Base-by-base conservation (phyloP, 2,888 invertebrate species). In the Epistrophe grossulariae region DNA sequence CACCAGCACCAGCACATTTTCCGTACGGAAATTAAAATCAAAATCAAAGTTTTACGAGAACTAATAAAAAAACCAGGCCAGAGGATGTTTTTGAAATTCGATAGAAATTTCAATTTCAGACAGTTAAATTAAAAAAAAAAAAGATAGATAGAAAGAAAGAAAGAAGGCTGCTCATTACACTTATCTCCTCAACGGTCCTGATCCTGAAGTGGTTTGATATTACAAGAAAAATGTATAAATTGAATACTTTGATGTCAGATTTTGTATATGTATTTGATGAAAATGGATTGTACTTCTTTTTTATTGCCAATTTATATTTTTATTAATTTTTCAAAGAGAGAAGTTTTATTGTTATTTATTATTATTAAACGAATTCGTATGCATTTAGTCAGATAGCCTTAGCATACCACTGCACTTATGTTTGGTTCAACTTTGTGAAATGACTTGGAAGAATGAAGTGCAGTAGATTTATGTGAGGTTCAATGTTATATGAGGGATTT, bases 11-110 rank as follows among this genome's bases (percentile, higher is more conserved):
- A 74, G 74, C 73, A 70, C 31, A 64, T 74, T 74, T 79, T 79
- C 84, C 79, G 68, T 71, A 79, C 79, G 84, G 84, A 84, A 84
- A 84, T 84, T 84, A 79, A 79, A 84, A 83, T 83, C 78, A 83
- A 83, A 83, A 84, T 84, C 79, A 79, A 84, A 84, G 79, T 79
- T 79, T 84, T 71, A 74, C 74, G 79, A 73, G 79, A 79, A 79
- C 79, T 79, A 79, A 79, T 84, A 79, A 84, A 74, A n/a, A 79
- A 70, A 68, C 79, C 57, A 71, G 71, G 79, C 84, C 79, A 70
- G 64, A 79, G 84, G 84, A 59, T 71, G 57, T 84, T 84, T 74
- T 79, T 50, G 66, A 84, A 84, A 79, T 79, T 79, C 79, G 79
- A 84, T 79, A 79, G 31, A 79, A 71, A 76, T 68, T 84, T 79